These are phyloP conservation scores for Marcusenius ussheri DNA, from an alignment of 2,113 vertebrate species.

Conservation along the genomic window DNA sequence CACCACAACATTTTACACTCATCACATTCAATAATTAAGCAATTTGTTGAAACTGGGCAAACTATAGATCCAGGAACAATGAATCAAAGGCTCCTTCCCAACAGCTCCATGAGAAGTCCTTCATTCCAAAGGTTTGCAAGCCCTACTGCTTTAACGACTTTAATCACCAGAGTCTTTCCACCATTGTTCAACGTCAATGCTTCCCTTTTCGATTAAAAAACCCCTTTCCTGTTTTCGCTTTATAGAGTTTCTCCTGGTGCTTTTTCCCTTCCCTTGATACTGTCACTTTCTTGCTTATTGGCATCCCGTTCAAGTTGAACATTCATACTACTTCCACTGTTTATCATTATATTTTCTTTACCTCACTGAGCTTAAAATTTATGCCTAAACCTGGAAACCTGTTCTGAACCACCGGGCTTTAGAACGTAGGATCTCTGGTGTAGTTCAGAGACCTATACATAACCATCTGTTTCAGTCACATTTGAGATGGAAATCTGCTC, in stretches of 20 bases:
- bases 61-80: background rate
- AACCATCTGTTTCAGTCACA: background rate
- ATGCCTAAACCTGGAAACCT: background rate
- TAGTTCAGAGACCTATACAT: background rate
- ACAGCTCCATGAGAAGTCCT: background rate
- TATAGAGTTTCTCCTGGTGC: background rate
- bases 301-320: background rate
- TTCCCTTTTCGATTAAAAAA: slow-evolving; percentile 5
- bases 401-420: background rate
- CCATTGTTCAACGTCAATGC: slow-evolving; percentile 5
- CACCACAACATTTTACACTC: slow-evolving; percentile 14
- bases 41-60: slow-evolving; percentile 21
- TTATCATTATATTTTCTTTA: slow-evolving; percentile 12
- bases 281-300: background rate
- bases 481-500: background rate
- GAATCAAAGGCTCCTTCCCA: background rate
- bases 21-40: slow-evolving; percentile 31
- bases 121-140: slow-evolving; percentile 8
- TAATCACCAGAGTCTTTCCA: slow-evolving; percentile 21
- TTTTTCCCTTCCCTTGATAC: background rate
- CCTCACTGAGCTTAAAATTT: background rate
- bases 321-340: background rate
- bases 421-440: background rate
- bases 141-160: background rate
- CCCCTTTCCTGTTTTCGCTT: background rate